phyloP scores from a whole-genome alignment of 2,113 vertebrate species.

The Trichechus manatus region DNA sequence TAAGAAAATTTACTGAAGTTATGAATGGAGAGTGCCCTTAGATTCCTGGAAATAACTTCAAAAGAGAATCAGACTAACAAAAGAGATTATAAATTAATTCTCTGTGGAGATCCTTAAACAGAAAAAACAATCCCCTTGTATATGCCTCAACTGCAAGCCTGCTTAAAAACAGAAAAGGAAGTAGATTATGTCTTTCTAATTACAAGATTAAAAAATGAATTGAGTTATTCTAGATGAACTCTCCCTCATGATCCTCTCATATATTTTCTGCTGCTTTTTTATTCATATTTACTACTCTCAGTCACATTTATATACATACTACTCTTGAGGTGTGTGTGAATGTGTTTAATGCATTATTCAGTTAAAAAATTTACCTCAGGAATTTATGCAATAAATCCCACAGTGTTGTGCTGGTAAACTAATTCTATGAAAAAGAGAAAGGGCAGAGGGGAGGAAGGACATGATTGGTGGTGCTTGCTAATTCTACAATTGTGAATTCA shows the following conservation, averaged over 20 bases:
- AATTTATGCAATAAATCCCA: neutral
- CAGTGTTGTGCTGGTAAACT: neutral
- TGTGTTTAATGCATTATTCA: neutral
- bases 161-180: neutral
- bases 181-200: neutral
- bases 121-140: neutral
- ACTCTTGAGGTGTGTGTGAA: neutral
- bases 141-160: neutral
- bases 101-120: neutral
- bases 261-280: neutral
- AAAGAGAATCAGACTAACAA: neutral
- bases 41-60: neutral
- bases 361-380: neutral
- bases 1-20: neutral
- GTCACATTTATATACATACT: neutral
- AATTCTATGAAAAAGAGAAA: neutral
- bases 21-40: neutral
- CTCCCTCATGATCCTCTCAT: neutral
- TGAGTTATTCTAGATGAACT: neutral
- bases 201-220: neutral
- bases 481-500: neutral
- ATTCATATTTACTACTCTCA: neutral
- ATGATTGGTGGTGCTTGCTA: neutral
- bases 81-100: neutral
- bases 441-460: neutral